These are phyloP conservation scores for Microplitis manilae DNA, from an alignment of 2,888 invertebrate genomes.

Conservation along the genomic window DNA sequence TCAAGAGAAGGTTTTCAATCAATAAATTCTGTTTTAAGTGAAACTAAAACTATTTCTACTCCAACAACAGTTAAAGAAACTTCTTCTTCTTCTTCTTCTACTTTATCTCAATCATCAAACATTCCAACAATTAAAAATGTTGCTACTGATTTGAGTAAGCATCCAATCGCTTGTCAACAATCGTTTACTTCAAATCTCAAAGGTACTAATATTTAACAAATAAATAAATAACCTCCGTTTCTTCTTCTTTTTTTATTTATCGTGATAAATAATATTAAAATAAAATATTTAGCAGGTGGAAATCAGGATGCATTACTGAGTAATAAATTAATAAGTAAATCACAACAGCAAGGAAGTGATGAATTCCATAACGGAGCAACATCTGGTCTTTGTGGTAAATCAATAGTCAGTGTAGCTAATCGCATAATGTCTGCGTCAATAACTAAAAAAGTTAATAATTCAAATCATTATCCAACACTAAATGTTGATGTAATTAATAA, in stretches of 20 bases:
- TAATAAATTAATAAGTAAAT: slow-evolving; percentile 64
- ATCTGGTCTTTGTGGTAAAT: slow-evolving; percentile 78
- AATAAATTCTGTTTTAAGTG: slow-evolving; percentile 58
- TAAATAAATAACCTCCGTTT: no score
- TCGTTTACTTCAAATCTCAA: slow-evolving; percentile 59
- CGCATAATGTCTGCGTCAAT: slow-evolving; percentile 66
- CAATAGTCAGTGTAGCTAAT: slow-evolving; percentile 74
- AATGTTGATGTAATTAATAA: not conserved
- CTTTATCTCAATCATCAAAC: not conserved
- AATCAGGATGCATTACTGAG: slow-evolving; percentile 37
- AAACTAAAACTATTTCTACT: slow-evolving; percentile 30
- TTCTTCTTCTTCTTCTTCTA: not conserved
- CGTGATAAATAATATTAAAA: not conserved
- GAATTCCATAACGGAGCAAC: slow-evolving; percentile 75
- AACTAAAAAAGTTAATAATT: slow-evolving; percentile 46
- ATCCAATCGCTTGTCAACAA: slow-evolving; percentile 79
- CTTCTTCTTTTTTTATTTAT: not conserved
- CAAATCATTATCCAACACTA: not conserved
- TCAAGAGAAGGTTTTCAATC: slow-evolving; percentile 58
- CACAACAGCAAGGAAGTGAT: slow-evolving; percentile 80
- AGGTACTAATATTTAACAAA: slow-evolving; percentile 50
- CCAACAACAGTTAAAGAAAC: not conserved
- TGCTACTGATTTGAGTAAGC: slow-evolving; percentile 75
- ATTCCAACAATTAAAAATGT: not conserved
- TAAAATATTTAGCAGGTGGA: slow-evolving; percentile 38